Evolutionary conservation across 2,113 vertebrate genomes (phyloP), one percentile per base, ranked within the genome.

Genomic region (Nymphicus hollandicus): DNA sequence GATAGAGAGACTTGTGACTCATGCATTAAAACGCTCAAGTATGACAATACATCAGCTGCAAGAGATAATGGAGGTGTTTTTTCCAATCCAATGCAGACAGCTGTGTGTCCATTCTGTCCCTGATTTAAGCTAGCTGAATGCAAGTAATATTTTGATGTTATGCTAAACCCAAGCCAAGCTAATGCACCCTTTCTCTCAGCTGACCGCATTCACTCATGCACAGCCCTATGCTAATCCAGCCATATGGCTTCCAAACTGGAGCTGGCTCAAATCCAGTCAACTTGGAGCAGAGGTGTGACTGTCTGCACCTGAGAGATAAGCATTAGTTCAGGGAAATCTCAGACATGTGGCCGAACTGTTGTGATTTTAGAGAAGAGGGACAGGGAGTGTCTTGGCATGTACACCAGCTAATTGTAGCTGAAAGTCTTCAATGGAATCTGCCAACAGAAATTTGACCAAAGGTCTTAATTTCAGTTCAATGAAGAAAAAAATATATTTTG

Each of bases 21-120:
- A 52, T 41, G 39, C 43, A 65, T 85, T 85, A 72, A 93, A 93
- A 72, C 61, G 41, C 56, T 92, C 77, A 31, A 69, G 89, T 95
- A 95, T 95, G 72, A 56, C 61, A 97, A 52, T 37, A 50, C 49
- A 81, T 95, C 93, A 91, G 83, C 86, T 93, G 93, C 73, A 65
- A 81, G 47, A 95, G 84, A 76, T 91, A 91, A 88, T 94, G 73
- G n/a, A 31, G 16, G 2, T 93, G 47, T 52, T 87, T 95, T 58
- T 95, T 78, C 56, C 84, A 93, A 72, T 81, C 39, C 86, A 50
- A 0, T 52, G 39, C 77, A 69, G 83, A 81, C 94, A 95, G 86
- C 86, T 92, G 56, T 66, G 17, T 52, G 61, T 91, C 81, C 56
- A 27, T 91, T 64, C 61, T 93, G 61, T 44, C 25, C 35, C 39